Evolutionary conservation across 2,888 invertebrate species (phyloP).

Genomic region (Aproaerema taeniolella): DNA sequence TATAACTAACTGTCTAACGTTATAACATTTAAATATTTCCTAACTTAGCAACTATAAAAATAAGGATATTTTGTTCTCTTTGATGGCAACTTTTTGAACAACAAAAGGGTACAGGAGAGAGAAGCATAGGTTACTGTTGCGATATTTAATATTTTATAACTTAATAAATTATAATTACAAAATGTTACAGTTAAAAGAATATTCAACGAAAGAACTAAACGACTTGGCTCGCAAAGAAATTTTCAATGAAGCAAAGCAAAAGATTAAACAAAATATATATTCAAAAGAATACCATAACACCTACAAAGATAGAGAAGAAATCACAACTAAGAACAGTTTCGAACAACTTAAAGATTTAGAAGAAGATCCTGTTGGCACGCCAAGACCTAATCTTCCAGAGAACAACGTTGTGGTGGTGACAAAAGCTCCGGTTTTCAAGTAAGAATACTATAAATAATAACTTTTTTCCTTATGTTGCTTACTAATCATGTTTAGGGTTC

Average conservation of each 20-base stretch:
- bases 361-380: conserved; percentile 60
- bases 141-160: too few species aligned
- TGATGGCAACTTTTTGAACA: too few species aligned
- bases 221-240: conserved; percentile 53
- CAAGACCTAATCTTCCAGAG: conserved; percentile 43
- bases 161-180: too few species aligned
- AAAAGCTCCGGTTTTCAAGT: conserved; percentile 35
- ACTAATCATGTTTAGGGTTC: too few species aligned
- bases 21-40: too few species aligned
- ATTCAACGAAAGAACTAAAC: conserved; percentile 60
- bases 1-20: too few species aligned
- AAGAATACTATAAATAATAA: conserved; percentile 27
- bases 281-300: not conserved
- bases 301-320: conserved; percentile 14
- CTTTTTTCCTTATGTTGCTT: too few species aligned
- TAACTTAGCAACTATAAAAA: too few species aligned
- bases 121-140: too few species aligned
- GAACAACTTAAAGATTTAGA: conserved; percentile 54
- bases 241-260: conserved; percentile 37
- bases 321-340: conserved; percentile 38
- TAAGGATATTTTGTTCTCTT: too few species aligned
- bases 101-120: too few species aligned
- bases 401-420: conserved; percentile 56
- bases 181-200: conserved; percentile 58
- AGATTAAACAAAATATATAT: not conserved